Evolutionary conservation across 1,140 invertebrate genomes (phyloP).

Genomic region (Tribolium madens): DNA sequence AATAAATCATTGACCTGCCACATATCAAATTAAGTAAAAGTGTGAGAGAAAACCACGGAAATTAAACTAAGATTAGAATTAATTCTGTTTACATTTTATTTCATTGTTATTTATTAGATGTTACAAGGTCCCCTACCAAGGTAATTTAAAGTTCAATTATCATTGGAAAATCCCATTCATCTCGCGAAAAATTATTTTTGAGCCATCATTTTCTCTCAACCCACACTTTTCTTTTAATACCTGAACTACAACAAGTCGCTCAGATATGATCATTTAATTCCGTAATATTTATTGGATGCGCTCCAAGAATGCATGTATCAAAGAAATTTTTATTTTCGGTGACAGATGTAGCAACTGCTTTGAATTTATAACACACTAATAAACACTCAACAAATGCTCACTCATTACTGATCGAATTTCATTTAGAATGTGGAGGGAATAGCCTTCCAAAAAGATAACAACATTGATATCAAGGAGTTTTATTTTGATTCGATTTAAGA

Average conservation of each 20-base stretch:
- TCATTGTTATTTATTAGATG: too few relatives aligned
- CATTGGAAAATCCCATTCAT: not conserved
- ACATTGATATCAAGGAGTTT: too few relatives aligned
- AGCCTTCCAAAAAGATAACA: not conserved
- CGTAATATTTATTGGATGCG: conserved; percentile 25
- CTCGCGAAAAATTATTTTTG: not conserved
- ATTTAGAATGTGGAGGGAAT: not conserved
- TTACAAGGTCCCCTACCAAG: too few relatives aligned
- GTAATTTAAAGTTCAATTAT: not conserved
- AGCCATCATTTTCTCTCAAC: not conserved
- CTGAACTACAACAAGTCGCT: not conserved
- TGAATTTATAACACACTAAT: conserved; percentile 6
- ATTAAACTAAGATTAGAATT: too few relatives aligned
- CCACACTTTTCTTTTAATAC: not conserved
- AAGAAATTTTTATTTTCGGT: conserved; percentile 33
- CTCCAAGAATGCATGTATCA: conserved; percentile 31
- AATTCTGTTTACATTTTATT: too few relatives aligned
- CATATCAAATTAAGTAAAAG: too few relatives aligned
- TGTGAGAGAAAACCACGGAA: too few relatives aligned
- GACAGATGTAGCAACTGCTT: conserved; percentile 23
- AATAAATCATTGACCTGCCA: too few relatives aligned
- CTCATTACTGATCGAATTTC: not conserved
- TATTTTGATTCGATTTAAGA: too few relatives aligned
- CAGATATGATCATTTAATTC: not conserved
- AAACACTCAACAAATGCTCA: not conserved